Percentiles rank a stretch among this genome's conserved stretches.
These are phyloP conservation scores for Pachliopta kotzebuea DNA, from an alignment of 2,888 invertebrate genomes.

Conservation along the genomic window DNA sequence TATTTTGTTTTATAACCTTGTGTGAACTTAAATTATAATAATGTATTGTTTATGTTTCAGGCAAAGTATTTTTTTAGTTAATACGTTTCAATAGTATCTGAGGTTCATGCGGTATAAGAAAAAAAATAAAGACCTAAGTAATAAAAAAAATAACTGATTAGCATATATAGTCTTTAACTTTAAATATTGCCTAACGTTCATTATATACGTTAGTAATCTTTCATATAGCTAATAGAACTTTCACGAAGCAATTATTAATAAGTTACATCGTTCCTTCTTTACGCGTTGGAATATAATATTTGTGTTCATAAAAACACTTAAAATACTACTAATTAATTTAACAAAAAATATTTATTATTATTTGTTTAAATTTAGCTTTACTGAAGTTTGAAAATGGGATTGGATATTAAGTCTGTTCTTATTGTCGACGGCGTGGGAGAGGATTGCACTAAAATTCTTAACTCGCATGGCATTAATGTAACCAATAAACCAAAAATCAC, in stretches of 20 bases:
- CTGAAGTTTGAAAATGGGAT: conserved; percentile 59
- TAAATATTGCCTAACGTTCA: not conserved
- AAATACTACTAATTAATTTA: not conserved
- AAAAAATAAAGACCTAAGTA: not conserved
- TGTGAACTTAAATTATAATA: not conserved
- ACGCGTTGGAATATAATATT: too few relatives aligned
- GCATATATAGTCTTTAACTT: not conserved
- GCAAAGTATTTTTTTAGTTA: not conserved
- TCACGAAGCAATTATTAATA: not conserved
- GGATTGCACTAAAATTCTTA: conserved; percentile 90
- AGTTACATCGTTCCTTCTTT: too few relatives aligned
- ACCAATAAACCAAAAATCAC: conserved; percentile 89
- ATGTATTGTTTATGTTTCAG: not conserved
- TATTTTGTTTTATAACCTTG: not conserved
- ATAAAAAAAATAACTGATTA: not conserved
- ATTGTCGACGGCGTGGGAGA: conserved; percentile 96
- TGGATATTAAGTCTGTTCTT: conserved; percentile 88
- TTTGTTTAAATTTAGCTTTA: not conserved
- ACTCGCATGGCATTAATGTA: conserved; percentile 88
- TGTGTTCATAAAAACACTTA: too few relatives aligned
- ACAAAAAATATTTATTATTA: not conserved
- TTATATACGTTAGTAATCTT: not conserved
- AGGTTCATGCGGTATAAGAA: not conserved
- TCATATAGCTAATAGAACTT: not conserved
- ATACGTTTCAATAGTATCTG: not conserved